A percentile compares a stretch with the other conserved stretches of the same genome.
These are phyloP conservation scores for Sesamia nonagrioides DNA, from an alignment of 1,140 invertebrate genomes.

Conservation along the genomic window DNA sequence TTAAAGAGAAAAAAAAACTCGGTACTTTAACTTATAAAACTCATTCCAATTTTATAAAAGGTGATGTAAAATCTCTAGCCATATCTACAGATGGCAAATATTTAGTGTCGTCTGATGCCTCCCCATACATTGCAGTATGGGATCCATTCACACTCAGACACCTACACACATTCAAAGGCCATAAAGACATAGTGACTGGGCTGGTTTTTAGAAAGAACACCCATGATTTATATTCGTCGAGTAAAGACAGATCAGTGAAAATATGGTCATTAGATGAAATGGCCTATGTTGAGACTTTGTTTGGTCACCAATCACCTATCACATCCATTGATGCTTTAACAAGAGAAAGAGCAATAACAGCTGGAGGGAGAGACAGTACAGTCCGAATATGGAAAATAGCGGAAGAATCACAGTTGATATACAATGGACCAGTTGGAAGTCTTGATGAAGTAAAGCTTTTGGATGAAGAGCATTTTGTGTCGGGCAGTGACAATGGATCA, in stretches of 20 bases:
- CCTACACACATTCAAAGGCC: conserved; percentile 94
- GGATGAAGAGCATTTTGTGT: conserved; percentile 97
- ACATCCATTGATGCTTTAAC: conserved; percentile 95
- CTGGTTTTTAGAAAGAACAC: conserved; percentile 95
- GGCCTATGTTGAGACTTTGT: conserved; percentile 98
- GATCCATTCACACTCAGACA: conserved; percentile 92
- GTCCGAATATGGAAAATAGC: conserved; percentile 98
- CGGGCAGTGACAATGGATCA: conserved; percentile 95
- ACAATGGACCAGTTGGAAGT: conserved; percentile 93
- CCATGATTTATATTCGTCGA: conserved; percentile 96
- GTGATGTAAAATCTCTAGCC: conserved; percentile 91
- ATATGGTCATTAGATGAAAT: conserved; percentile 98
- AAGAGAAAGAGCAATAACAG: conserved; percentile 95
- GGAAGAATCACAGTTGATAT: conserved; percentile 98
- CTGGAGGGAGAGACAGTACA: conserved; percentile 95
- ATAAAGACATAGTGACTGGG: conserved; percentile 92
- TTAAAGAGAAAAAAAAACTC: conserved; percentile 88
- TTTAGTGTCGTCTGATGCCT: conserved; percentile 93
- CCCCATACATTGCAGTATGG: conserved; percentile 94
- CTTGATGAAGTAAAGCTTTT: conserved; percentile 96
- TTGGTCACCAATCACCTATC: conserved; percentile 96
- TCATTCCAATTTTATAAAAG: conserved; percentile 86
- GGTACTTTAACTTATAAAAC: conserved; percentile 87
- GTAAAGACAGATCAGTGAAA: conserved; percentile 95
- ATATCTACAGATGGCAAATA: conserved; percentile 95